Evolutionary conservation across 37 sponge, comb jelly and placozoan species (phyloP), one percentile per base, ranked within the genome.

Genomic region (Ephydatia muelleri): DNA sequence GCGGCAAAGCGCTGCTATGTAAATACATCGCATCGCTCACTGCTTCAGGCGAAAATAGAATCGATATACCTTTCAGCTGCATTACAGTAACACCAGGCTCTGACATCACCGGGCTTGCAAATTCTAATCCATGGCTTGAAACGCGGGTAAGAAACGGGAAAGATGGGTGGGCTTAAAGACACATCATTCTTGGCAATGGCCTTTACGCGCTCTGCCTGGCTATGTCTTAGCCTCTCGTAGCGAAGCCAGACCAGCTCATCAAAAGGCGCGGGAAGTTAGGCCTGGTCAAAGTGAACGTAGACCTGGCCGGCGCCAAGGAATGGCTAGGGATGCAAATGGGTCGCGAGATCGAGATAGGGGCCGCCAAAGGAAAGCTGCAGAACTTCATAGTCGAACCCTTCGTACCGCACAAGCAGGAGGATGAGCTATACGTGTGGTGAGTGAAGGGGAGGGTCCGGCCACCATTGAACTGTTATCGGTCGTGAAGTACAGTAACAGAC

Each of bases 261-360:
- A 98, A 98, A 82, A 81, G 98, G 28, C 87, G 98, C 75, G 98
- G 98, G 5, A 98, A 98, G 81, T 84, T 96, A 6, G 96, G 96
- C 22, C 91, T 98, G n/a, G 84, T 98, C 33, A 89, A 92, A 69
- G 91, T 95, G 49, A 78, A 98, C 72, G 86, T 84, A 2, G 74
- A 70, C 74, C 49, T 92, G 81, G 85, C 38, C 0, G 94, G 81
- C 14, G 92, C 86, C 3, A 72, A 75, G 32, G 83, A 77, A 35
- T 98, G 98, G 98, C 73, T 98, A 2, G 38, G 68, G 4, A 91
- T 87, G 16, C 49, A 68, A 28, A 94, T 92, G 91, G 86, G 85
- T 22, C 79, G 92, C 34, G 84, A 93, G 34, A 25, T 93, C 28
- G 79, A 93, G 88, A 76, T 97, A 16, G 96, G 84, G 9, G 72